These are phyloP conservation scores for Coreius guichenoti DNA, from an alignment of 2,797 vertebrate genomes.

Conservation along the genomic window DNA sequence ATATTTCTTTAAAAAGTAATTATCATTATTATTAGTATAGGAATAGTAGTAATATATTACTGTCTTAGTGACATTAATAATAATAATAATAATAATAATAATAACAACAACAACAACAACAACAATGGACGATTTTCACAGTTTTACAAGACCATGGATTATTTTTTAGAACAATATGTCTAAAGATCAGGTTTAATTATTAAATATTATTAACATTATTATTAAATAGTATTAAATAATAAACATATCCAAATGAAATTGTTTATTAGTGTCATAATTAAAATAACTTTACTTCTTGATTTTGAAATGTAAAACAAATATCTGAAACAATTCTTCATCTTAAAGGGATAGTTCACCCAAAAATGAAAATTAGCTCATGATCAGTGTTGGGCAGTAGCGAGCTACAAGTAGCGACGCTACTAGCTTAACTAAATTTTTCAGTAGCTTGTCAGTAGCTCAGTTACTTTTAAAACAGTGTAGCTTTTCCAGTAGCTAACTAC, in stretches of 20 bases:
- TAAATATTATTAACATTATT: too few species aligned
- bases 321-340: not conserved
- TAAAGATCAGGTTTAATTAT: not conserved
- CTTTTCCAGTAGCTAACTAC: too few species aligned
- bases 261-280: not conserved
- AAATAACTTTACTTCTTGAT: not conserved
- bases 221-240: slow-evolving; percentile 1
- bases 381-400: too few species aligned
- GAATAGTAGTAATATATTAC: not conserved
- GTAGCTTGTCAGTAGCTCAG: too few species aligned
- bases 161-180: not conserved
- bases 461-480: too few species aligned
- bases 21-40: not conserved
- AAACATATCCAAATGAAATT: not conserved
- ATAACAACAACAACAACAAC: too few species aligned
- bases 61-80: not conserved
- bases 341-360: too few species aligned
- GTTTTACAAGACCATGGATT: not conserved
- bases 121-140: not conserved
- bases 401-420: too few species aligned
- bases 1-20: not conserved
- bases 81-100: too few species aligned
- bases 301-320: not conserved
- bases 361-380: too few species aligned
- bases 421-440: too few species aligned